These are phyloP conservation scores for Fregetta grallaria DNA, from an alignment of 2,113 vertebrate species.

Conservation along the genomic window DNA sequence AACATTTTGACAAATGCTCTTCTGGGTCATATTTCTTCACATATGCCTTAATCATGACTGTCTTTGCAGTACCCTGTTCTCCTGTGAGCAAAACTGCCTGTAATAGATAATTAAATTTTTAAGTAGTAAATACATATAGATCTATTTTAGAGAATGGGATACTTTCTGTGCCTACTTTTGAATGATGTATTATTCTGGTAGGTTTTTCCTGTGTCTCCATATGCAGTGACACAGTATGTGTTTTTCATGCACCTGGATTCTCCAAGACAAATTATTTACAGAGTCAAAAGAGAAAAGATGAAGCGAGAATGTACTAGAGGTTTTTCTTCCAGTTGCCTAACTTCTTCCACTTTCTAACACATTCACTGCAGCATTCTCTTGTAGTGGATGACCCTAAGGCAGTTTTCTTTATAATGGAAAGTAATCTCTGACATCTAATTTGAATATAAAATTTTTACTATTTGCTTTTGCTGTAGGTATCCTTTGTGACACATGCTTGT, in stretches of 20 bases:
- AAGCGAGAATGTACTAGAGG: background rate
- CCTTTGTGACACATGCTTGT: background rate
- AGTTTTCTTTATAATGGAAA: background rate
- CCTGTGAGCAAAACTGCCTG: constrained; percentile 80
- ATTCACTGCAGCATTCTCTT: background rate
- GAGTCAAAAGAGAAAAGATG: background rate
- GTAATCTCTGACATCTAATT: background rate
- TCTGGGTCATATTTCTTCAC: constrained; percentile 79
- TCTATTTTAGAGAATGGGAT: background rate
- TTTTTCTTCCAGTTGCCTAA: background rate
- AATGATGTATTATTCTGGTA: background rate
- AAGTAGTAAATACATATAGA: background rate
- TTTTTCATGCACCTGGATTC: background rate
- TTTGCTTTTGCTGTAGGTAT: background rate
- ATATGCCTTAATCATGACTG: constrained; percentile 80
- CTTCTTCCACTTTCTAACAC: background rate
- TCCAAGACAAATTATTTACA: background rate
- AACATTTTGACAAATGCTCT: constrained; percentile 74
- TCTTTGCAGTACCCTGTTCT: constrained; percentile 81
- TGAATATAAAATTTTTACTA: background rate
- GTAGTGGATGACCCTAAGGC: background rate
- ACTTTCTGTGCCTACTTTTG: background rate
- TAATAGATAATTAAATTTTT: background rate
- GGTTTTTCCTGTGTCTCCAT: background rate
- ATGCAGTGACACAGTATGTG: background rate